Conservation (phyloP, 2,113 vertebrate species). For the Passer montanus region DNA sequence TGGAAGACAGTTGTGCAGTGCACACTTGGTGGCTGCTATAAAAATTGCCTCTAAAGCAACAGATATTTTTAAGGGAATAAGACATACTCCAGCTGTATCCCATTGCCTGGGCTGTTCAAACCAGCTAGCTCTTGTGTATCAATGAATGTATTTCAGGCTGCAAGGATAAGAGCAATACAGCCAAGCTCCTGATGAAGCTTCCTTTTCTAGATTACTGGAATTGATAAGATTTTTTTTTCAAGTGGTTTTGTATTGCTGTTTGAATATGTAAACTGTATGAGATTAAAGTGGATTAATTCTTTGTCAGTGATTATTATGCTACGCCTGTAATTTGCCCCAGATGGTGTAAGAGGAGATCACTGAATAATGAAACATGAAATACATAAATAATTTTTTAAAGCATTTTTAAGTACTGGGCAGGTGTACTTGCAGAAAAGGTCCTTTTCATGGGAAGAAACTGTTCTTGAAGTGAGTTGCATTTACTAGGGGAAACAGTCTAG, state of each 20-base stretch:
- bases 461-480: background rate
- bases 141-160: background rate
- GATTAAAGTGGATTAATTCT: constrained; percentile 9
- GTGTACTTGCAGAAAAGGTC: background rate
- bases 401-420: background rate
- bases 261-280: background rate
- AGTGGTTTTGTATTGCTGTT: background rate
- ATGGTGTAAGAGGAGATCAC: background rate
- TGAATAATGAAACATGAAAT: background rate
- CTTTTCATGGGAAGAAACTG: background rate
- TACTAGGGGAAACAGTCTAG: accelerated
- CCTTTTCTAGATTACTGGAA: background rate
- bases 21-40: background rate
- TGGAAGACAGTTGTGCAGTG: background rate
- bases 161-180: background rate
- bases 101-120: background rate
- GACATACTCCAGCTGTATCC: background rate
- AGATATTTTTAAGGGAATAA: background rate
- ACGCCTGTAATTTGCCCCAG: background rate
- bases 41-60: background rate
- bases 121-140: background rate
- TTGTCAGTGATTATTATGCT: background rate
- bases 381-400: background rate
- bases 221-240: constrained; percentile 2
- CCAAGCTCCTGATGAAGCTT: background rate